These are phyloP conservation scores for Neotragus pygmaeus DNA, from an alignment of 2,113 vertebrate species.

Conservation along the genomic window DNA sequence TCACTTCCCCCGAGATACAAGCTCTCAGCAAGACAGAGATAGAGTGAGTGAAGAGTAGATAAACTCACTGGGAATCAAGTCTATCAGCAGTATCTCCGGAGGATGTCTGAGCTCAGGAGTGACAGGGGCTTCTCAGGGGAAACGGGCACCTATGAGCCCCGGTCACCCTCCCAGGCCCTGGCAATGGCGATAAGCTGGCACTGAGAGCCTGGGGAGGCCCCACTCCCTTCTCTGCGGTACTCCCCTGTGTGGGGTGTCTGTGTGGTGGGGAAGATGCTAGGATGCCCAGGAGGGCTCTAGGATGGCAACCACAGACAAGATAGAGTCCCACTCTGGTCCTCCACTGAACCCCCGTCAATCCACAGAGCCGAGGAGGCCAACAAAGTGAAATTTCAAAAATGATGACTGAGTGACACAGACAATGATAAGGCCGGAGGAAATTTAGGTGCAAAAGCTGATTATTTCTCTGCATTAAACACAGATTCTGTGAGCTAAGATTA, in stretches of 20 bases:
- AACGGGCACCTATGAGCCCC: background rate
- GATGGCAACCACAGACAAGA: background rate
- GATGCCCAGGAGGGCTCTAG: background rate
- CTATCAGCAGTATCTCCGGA: background rate
- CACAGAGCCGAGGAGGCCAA: background rate
- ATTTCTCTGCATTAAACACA: background rate
- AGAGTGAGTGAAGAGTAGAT: background rate
- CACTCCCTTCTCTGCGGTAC: background rate
- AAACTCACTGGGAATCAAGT: background rate
- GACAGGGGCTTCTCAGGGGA: background rate
- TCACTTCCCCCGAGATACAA: background rate
- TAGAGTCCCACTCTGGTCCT: background rate
- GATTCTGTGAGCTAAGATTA: background rate
- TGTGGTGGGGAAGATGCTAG: background rate
- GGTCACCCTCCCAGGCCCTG: accelerated
- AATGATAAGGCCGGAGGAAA: background rate
- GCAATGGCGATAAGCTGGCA: background rate
- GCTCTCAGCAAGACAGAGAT: background rate
- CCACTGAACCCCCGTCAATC: background rate
- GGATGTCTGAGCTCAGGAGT: background rate
- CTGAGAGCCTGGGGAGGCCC: background rate
- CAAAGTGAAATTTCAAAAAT: background rate
- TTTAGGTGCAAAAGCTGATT: background rate
- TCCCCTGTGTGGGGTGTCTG: background rate
- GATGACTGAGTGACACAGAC: background rate